Evolutionary conservation across 1,140 invertebrate genomes (phyloP).

Genomic region (Potamilus streckersoni): DNA sequence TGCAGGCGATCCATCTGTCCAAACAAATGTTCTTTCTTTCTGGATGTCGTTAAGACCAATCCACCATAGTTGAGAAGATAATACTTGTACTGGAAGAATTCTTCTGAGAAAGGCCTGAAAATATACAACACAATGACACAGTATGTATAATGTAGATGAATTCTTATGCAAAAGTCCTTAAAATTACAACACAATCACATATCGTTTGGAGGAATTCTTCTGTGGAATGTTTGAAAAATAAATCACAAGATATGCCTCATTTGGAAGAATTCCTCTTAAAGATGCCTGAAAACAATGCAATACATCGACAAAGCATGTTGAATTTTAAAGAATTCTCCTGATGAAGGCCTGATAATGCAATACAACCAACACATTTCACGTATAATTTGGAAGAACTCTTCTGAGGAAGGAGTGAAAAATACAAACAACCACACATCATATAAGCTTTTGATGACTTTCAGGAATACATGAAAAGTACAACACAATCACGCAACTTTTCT

Average conservation of each 20-base stretch:
- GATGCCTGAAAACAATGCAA: slow-evolving; percentile 8
- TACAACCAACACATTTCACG: too few relatives aligned
- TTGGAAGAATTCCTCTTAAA: slow-evolving; percentile 6
- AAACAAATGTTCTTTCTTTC: slow-evolving; percentile 8
- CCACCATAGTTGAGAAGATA: slow-evolving; percentile 26
- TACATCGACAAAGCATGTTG: too few relatives aligned
- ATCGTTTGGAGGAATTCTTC: too few relatives aligned
- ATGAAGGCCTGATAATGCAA: too few relatives aligned
- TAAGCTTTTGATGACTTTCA: slow-evolving; percentile 1
- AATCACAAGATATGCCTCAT: too few relatives aligned
- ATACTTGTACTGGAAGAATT: slow-evolving; percentile 8
- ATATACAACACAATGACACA: too few relatives aligned
- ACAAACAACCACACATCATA: too few relatives aligned
- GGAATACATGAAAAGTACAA: slow-evolving; percentile 11
- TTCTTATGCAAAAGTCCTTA: slow-evolving; percentile 14
- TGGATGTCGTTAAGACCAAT: slow-evolving; percentile 10
- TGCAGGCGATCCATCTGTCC: slow-evolving; percentile 13
- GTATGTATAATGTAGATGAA: neutral
- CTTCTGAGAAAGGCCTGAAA: slow-evolving; percentile 18
- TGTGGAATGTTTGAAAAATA: too few relatives aligned
- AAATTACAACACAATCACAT: neutral
- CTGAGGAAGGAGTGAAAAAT: too few relatives aligned
- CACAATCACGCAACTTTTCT: neutral
- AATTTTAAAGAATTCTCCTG: too few relatives aligned
- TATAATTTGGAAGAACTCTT: too few relatives aligned